A percentile compares a stretch with the other conserved stretches of the same genome.
Conservation (phyloP, 2,888 invertebrate genomes). For the Yponomeuta malinellus region DNA sequence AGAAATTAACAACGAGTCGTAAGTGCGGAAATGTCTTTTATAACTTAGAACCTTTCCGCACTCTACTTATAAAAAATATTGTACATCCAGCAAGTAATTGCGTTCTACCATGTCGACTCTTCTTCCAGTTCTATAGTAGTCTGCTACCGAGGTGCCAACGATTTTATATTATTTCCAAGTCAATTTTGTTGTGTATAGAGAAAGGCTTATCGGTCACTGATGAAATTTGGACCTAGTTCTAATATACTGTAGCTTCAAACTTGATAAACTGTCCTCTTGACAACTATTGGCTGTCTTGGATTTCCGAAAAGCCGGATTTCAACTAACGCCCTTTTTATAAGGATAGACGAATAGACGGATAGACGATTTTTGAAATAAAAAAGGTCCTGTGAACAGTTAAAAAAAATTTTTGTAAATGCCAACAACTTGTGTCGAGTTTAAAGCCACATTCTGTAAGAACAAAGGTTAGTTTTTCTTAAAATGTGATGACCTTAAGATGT, state of each 20-base stretch:
- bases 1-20: neutral
- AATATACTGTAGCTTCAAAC: neutral
- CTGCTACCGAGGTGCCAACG: neutral
- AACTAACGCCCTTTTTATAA: too few species aligned
- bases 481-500: constrained; percentile 5
- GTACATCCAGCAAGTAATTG: neutral
- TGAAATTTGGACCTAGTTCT: neutral
- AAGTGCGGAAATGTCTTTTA: neutral
- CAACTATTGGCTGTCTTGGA: neutral
- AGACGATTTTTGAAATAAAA: too few species aligned
- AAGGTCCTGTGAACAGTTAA: too few species aligned
- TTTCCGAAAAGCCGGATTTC: neutral
- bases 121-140: neutral
- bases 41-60: too few species aligned
- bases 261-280: neutral
- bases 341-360: too few species aligned
- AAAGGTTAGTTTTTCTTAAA: neutral
- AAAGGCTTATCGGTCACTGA: neutral
- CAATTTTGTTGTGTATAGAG: neutral
- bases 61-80: too few species aligned
- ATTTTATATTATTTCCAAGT: constrained; percentile 1
- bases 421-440: neutral
- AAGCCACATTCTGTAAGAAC: neutral
- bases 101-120: neutral
- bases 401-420: too few species aligned